These are phyloP conservation scores for Nematolebias whitei DNA, from an alignment of 2,113 vertebrate species.

Conservation along the genomic window DNA sequence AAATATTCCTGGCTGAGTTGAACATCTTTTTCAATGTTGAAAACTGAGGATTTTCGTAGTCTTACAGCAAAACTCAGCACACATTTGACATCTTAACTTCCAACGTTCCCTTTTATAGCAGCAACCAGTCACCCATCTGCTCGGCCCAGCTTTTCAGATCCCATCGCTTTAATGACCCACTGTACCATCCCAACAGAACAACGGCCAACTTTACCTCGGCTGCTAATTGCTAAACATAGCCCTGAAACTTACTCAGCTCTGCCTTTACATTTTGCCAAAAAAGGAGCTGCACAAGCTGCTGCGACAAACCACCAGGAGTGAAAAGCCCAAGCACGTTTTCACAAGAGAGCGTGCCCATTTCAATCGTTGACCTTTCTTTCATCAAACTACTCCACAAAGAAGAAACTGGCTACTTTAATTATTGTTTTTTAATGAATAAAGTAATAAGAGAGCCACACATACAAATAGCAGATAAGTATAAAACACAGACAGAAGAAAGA, in stretches of 20 bases:
- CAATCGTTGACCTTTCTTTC: background rate
- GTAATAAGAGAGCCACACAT: background rate
- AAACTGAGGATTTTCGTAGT: too few relatives aligned
- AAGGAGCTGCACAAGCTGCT: constrained; percentile 55
- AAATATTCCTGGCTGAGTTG: too few relatives aligned
- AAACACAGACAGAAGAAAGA: constrained; percentile 16
- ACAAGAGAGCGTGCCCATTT: background rate
- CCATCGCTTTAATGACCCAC: background rate
- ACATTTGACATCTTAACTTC: too few relatives aligned
- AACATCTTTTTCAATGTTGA: too few relatives aligned
- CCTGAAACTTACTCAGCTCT: constrained; percentile 33
- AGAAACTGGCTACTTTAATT: background rate
- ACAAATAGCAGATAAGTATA: background rate
- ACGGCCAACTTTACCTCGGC: constrained; percentile 37
- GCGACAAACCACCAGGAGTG: constrained; percentile 26
- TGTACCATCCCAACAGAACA: constrained; percentile 13
- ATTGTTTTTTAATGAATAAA: too few relatives aligned
- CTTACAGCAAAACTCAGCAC: too few relatives aligned
- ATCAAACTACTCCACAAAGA: background rate
- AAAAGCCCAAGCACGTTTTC: background rate
- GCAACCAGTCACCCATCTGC: background rate
- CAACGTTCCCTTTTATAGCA: background rate
- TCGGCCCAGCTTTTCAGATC: background rate
- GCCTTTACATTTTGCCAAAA: constrained; percentile 58
- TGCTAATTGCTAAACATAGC: constrained; percentile 43